These are phyloP conservation scores for Proctacanthus coquilletti DNA, from an alignment of 1,140 invertebrate species.

Conservation along the genomic window DNA sequence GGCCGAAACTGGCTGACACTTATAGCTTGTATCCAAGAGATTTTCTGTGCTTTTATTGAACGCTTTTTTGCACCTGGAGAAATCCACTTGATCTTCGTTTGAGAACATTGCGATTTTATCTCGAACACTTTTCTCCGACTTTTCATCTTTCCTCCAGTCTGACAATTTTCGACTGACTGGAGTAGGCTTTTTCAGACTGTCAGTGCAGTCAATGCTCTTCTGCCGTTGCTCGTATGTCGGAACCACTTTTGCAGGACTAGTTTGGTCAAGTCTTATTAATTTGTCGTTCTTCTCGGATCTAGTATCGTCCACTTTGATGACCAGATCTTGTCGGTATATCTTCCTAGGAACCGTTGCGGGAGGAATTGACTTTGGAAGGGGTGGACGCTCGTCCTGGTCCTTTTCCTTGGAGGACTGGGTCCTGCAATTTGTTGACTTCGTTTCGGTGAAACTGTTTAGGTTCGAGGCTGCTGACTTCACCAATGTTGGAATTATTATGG, in stretches of 20 bases:
- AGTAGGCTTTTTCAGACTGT: neutral
- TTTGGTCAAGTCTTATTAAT: neutral
- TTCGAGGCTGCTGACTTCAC: constrained; percentile 6
- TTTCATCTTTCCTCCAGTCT: constrained; percentile 47
- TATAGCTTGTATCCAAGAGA: constrained; percentile 27
- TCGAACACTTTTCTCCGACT: constrained; percentile 60
- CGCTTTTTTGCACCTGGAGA: constrained; percentile 13
- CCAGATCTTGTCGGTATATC: constrained; percentile 24
- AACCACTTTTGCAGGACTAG: no score
- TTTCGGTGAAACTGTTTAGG: no score
- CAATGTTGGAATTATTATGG: constrained; percentile 22
- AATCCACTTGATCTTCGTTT: constrained; percentile 21
- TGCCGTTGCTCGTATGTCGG: no score
- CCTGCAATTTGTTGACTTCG: no score
- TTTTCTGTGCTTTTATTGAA: constrained; percentile 38
- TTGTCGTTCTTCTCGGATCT: constrained; percentile 4
- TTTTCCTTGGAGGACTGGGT: neutral
- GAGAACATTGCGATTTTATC: constrained; percentile 85
- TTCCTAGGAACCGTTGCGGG: constrained; percentile 23
- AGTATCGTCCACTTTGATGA: constrained; percentile 24
- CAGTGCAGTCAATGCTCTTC: no score
- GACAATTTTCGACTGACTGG: constrained; percentile 14
- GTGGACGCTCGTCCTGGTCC: constrained; percentile 11
- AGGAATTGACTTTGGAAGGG: constrained; percentile 23
- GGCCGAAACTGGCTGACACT: constrained; percentile 1